Percentiles rank a stretch among this genome's conserved stretches.
These are phyloP conservation scores for Pithys albifrons DNA, from an alignment of 2,113 vertebrate genomes.

Conservation along the genomic window DNA sequence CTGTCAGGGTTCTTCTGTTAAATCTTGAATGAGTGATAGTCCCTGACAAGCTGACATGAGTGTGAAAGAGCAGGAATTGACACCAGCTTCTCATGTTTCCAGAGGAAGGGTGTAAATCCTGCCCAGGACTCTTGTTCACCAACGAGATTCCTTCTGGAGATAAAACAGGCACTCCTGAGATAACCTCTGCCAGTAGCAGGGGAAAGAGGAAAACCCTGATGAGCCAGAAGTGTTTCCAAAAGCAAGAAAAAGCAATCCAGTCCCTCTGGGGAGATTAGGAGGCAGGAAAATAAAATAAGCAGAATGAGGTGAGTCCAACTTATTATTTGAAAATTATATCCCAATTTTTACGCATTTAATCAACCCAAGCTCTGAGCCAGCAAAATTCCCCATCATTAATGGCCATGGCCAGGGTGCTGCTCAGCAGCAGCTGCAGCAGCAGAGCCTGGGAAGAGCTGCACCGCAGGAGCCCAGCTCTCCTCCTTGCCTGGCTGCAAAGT, in stretches of 20 bases:
- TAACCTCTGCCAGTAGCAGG: not conserved
- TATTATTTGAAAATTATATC: not conserved
- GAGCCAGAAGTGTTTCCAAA: not conserved
- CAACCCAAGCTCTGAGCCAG: not conserved
- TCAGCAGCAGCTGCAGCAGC: not conserved
- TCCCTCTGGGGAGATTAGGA: not conserved
- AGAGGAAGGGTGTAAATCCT: not conserved
- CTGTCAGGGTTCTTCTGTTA: constrained; percentile 10
- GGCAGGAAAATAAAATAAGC: not conserved
- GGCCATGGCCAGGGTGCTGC: not conserved
- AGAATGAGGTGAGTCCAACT: not conserved
- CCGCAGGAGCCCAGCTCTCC: not conserved
- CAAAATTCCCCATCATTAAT: not conserved
- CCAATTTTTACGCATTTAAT: not conserved
- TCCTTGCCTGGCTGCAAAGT: not conserved
- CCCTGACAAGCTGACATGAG: constrained; percentile 20
- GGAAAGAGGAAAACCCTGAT: not conserved
- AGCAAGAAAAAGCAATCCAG: not conserved
- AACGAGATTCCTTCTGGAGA: not conserved
- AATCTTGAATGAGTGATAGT: not conserved
- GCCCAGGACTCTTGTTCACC: not conserved
- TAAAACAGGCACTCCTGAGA: not conserved
- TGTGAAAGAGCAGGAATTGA: not conserved
- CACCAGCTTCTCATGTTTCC: not conserved
- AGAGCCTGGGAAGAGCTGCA: not conserved